A percentile compares a stretch with the other conserved stretches of the same genome.
Conservation (phyloP, 1,140 invertebrate species). For the Luehdorfia chinensis region DNA sequence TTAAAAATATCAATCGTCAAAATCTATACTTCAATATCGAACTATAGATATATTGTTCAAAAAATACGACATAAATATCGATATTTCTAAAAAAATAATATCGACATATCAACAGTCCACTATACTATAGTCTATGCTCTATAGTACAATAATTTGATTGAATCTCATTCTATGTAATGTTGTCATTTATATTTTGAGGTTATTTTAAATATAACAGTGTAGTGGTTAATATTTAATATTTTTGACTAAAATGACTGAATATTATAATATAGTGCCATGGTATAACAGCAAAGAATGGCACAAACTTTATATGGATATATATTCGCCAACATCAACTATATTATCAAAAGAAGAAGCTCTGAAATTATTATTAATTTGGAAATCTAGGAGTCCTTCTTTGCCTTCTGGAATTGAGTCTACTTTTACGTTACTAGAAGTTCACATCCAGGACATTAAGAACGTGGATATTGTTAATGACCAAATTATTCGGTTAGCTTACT, state of each 20-base stretch:
- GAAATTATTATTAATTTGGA: conserved; percentile 79
- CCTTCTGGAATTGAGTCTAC: conserved; percentile 84
- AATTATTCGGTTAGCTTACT: conserved; percentile 78
- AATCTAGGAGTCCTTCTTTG: conserved; percentile 80
- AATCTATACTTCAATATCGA: no score
- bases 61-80: no score
- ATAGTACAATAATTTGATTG: no score
- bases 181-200: no score
- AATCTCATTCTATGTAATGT: no score
- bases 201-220: no score
- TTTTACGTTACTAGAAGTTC: conserved; percentile 80
- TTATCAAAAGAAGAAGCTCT: conserved; percentile 65
- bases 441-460: conserved; percentile 43
- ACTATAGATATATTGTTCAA: no score
- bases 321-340: conserved; percentile 61
- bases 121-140: no score
- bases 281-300: conserved; percentile 78
- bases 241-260: conserved; percentile 44
- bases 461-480: conserved; percentile 49
- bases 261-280: conserved; percentile 59
- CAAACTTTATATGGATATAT: conserved; percentile 76
- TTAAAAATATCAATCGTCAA: no score
- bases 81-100: no score
- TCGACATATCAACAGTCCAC: no score
- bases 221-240: no score